Conservation (phyloP, 2,113 vertebrate species). For the Ardeotis arabs region DNA sequence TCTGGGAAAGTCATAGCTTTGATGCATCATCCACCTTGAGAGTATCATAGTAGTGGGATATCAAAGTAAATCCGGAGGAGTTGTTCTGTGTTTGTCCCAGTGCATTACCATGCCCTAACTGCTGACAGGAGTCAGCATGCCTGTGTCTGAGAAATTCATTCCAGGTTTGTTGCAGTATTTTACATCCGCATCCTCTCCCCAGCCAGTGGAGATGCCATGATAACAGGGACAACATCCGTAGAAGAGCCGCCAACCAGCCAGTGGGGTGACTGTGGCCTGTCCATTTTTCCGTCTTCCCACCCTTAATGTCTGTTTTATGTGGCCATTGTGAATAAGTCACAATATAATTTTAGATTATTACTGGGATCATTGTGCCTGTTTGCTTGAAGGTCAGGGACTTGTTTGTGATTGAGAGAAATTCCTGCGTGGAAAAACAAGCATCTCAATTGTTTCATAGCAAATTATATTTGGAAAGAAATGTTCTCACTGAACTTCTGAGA, state of each 20-base stretch:
- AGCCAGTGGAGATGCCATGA: not conserved
- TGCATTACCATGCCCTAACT: not conserved
- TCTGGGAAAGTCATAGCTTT: not conserved
- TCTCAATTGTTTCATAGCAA: not conserved
- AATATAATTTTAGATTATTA: not conserved
- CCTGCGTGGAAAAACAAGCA: not conserved
- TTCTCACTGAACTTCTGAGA: not conserved
- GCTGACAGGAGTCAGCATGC: not conserved
- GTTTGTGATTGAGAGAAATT: not conserved
- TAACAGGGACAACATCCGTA: not conserved
- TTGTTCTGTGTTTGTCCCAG: not conserved
- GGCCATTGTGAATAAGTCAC: not conserved
- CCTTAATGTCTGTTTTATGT: not conserved
- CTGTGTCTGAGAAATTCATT: not conserved
- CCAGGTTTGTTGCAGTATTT: not conserved
- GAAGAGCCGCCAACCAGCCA: not conserved
- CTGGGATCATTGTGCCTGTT: not conserved
- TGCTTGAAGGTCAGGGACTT: not conserved
- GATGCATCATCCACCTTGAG: not conserved
- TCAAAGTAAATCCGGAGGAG: not conserved
- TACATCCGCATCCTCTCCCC: not conserved
- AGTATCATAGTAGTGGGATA: not conserved
- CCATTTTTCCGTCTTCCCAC: not conserved
- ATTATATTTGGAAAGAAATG: conserved; percentile 9
- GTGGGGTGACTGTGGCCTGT: not conserved